These are phyloP conservation scores for Strigamia crassipes DNA, from an alignment of 2,888 invertebrate genomes.

Conservation along the genomic window DNA sequence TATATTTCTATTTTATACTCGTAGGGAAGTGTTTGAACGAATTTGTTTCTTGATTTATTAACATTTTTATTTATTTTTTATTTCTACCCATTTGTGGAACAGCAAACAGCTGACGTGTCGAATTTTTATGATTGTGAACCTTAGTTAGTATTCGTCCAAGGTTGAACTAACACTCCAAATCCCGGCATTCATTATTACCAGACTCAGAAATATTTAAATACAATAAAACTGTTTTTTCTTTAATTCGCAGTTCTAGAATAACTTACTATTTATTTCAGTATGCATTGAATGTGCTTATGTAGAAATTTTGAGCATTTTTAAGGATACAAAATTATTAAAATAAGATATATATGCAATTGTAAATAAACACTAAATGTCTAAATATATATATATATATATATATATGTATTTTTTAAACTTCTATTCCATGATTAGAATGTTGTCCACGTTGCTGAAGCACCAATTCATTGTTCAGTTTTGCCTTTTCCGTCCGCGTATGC, in stretches of 20 bases:
- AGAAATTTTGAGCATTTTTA: background rate
- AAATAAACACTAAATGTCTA: background rate
- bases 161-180: too few species aligned
- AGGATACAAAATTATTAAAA: background rate
- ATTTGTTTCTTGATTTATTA: too few species aligned
- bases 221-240: background rate
- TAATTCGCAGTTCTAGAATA: background rate
- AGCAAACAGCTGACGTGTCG: too few species aligned
- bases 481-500: constrained; percentile 95
- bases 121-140: too few species aligned
- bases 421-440: constrained; percentile 66
- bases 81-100: too few species aligned
- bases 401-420: constrained; percentile 66
- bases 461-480: constrained; percentile 74
- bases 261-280: background rate
- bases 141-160: too few species aligned
- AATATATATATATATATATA: too few species aligned
- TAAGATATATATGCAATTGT: background rate
- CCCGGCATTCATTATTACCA: too few species aligned
- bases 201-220: too few species aligned
- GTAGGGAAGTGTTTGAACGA: too few species aligned
- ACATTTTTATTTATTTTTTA: too few species aligned
- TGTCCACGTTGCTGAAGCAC: constrained; percentile 63
- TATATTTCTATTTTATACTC: too few species aligned
- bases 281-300: background rate